Percentiles rank a stretch among this genome's conserved stretches.
Conservation (phyloP, 2,113 vertebrate genomes). For the Azemiops feae region DNA sequence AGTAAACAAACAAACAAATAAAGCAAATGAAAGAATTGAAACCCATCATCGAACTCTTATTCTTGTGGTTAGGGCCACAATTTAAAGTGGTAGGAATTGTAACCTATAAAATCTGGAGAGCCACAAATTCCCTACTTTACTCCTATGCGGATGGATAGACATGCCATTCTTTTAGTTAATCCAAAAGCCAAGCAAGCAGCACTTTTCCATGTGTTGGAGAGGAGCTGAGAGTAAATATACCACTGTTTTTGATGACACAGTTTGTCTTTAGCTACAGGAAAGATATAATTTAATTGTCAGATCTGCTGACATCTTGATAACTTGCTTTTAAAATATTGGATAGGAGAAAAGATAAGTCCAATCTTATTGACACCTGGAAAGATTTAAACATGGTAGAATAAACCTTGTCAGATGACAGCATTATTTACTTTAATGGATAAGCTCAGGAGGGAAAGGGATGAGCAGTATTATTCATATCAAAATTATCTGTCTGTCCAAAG, state of each 20-base stretch:
- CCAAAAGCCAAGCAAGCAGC: not conserved
- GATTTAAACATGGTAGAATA: constrained; percentile 4
- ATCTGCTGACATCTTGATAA: constrained; percentile 23
- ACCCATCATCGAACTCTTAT: not conserved
- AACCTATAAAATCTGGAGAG: not conserved
- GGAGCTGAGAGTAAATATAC: not conserved
- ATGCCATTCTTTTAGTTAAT: not conserved
- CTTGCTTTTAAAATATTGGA: constrained; percentile 23
- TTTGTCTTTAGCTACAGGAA: constrained; percentile 18
- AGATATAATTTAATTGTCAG: constrained; percentile 25
- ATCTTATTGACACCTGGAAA: constrained; percentile 14
- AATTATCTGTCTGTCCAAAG: not conserved
- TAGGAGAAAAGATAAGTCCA: constrained; percentile 11
- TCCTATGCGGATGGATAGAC: not conserved
- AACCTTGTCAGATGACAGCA: not conserved
- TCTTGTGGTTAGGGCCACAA: not conserved
- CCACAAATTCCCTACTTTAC: not conserved
- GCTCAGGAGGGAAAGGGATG: not conserved
- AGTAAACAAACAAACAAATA: not conserved
- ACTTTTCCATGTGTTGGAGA: not conserved
- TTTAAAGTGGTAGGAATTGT: not conserved
- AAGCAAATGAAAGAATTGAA: not conserved
- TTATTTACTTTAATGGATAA: constrained; percentile 13
- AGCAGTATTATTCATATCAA: constrained; percentile 19
- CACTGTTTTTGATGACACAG: constrained; percentile 3